These are phyloP conservation scores for Saccostrea glomerata DNA, from an alignment of 1,140 invertebrate species.

Conservation along the genomic window DNA sequence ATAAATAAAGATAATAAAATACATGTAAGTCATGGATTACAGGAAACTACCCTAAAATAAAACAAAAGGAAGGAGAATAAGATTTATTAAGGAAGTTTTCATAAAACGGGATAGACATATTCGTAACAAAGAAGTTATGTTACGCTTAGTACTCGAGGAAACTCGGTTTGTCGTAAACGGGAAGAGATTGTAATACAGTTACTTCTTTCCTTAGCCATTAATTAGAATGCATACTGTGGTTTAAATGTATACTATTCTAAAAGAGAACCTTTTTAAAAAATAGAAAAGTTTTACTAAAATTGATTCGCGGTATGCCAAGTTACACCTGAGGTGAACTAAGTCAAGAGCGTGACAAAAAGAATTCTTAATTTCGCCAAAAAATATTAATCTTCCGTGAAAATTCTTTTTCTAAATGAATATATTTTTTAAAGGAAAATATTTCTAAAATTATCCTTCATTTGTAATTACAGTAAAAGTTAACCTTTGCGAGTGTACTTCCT, in stretches of 20 bases:
- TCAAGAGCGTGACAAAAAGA: not conserved
- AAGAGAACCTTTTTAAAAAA: not conserved
- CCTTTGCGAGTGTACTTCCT: too few relatives aligned
- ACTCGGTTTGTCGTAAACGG: not conserved
- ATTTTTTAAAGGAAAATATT: too few relatives aligned
- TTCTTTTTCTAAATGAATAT: too few relatives aligned
- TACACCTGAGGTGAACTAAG: not conserved
- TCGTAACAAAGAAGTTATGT: not conserved
- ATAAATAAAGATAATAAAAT: too few relatives aligned
- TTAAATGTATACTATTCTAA: not conserved
- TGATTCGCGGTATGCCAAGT: not conserved
- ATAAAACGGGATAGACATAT: not conserved
- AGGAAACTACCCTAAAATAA: too few relatives aligned
- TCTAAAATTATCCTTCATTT: too few relatives aligned
- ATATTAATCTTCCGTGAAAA: not conserved
- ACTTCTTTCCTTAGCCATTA: not conserved
- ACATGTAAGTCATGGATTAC: too few relatives aligned
- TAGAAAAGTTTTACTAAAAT: not conserved
- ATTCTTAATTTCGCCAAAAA: not conserved
- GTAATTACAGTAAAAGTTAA: too few relatives aligned
- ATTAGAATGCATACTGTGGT: not conserved
- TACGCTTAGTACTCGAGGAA: not conserved
- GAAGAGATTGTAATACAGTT: not conserved
- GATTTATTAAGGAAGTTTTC: not conserved
- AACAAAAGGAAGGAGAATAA: not conserved